phyloP scores from a whole-genome alignment of 1,140 invertebrate species.

The Habropoda laboriosa region DNA sequence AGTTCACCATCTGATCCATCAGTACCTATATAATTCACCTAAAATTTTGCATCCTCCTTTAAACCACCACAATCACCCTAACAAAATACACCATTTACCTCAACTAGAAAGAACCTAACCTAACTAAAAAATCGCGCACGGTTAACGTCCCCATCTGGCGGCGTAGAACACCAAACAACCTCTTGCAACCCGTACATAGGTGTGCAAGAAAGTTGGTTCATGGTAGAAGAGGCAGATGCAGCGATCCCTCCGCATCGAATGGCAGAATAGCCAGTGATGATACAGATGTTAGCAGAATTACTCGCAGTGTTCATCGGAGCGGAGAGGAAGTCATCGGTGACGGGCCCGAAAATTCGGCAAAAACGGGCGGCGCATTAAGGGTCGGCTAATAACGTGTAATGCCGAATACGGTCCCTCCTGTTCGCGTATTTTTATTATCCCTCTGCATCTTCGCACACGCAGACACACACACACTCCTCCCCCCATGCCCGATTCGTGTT shows the following conservation, averaged over 20 bases:
- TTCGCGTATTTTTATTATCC: constrained; percentile 46
- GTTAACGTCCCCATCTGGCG: too few relatives aligned
- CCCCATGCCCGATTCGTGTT: background rate
- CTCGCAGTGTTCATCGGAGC: constrained; percentile 51
- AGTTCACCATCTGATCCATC: too few relatives aligned
- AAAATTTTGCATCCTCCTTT: too few relatives aligned
- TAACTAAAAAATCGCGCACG: too few relatives aligned
- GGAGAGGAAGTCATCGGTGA: constrained; percentile 57
- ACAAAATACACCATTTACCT: too few relatives aligned
- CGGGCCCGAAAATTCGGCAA: constrained; percentile 49
- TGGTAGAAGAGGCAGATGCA: constrained; percentile 76
- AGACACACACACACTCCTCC: too few relatives aligned
- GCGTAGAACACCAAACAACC: too few relatives aligned
- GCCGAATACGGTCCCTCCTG: constrained; percentile 55
- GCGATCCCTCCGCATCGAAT: constrained; percentile 57
- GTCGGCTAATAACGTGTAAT: constrained; percentile 78
- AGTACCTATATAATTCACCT: too few relatives aligned
- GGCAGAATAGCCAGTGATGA: constrained; percentile 71
- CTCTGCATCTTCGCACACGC: background rate
- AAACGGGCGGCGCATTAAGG: constrained; percentile 72
- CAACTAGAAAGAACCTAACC: too few relatives aligned
- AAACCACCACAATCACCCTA: too few relatives aligned
- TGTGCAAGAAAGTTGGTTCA: too few relatives aligned
- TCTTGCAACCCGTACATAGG: too few relatives aligned
- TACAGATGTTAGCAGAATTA: constrained; percentile 77